Percentiles rank a stretch among this genome's conserved stretches.
phyloP scores from a whole-genome alignment of 2,888 invertebrate species.

The Cheilosia urbana region DNA sequence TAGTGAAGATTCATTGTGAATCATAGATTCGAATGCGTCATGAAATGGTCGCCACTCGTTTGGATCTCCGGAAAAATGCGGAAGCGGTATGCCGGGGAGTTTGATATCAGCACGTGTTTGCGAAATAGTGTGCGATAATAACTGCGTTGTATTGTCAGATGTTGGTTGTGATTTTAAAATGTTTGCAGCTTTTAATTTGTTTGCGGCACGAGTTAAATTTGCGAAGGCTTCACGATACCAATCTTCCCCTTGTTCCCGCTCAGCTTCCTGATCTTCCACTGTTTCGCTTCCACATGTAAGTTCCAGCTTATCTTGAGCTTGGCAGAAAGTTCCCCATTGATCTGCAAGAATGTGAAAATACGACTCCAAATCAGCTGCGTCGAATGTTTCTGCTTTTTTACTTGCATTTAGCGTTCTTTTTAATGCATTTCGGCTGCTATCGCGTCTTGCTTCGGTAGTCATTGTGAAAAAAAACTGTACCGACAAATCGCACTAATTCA shows the following conservation, averaged over 20 bases:
- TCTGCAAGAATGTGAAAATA: slow-evolving; percentile 5
- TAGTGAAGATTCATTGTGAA: not conserved
- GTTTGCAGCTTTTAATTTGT: not conserved
- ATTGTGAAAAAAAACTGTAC: too few relatives aligned
- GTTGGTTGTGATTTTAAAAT: slow-evolving; percentile 12
- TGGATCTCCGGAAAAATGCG: slow-evolving; percentile 46
- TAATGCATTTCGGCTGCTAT: slow-evolving; percentile 1
- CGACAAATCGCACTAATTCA: too few relatives aligned
- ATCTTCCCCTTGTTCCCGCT: slow-evolving; percentile 16
- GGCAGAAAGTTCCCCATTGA: not conserved
- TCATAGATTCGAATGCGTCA: slow-evolving; percentile 18
- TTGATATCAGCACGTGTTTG: slow-evolving; percentile 12
- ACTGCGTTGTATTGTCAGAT: not conserved
- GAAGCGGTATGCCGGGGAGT: slow-evolving; percentile 37
- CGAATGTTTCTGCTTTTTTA: slow-evolving; percentile 15
- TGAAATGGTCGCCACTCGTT: slow-evolving; percentile 9
- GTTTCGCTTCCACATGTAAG: too few relatives aligned
- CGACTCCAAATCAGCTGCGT: slow-evolving; percentile 3
- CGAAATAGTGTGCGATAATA: not conserved
- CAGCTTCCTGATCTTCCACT: not conserved
- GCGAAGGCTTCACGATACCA: not conserved
- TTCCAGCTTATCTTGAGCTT: too few relatives aligned
- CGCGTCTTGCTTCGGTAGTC: not conserved
- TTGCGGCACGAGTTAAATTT: too few relatives aligned
- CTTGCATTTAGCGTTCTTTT: slow-evolving; percentile 3